These are phyloP conservation scores for Heterodera carotae DNA, from an alignment of 1,140 invertebrate genomes.

Conservation along the genomic window DNA sequence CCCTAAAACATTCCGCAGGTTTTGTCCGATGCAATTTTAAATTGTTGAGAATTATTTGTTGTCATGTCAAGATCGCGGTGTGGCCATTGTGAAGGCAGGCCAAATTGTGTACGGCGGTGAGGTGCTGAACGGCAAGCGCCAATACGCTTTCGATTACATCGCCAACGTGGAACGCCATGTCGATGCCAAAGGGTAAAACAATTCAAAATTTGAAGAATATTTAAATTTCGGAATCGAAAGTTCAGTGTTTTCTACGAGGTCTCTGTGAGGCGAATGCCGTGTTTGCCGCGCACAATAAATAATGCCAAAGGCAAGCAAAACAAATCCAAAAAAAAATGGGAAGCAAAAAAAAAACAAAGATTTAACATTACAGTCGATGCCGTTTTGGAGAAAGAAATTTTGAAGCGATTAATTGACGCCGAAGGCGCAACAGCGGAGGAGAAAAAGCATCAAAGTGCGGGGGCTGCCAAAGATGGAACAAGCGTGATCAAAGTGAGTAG, in stretches of 20 bases:
- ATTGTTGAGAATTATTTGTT: conserved; percentile 23
- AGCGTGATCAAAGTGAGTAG: not conserved
- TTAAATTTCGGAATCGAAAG: not conserved
- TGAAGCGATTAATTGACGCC: not conserved
- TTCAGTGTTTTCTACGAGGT: conserved; percentile 44
- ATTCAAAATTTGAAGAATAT: too few relatives aligned
- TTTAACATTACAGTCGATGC: not conserved
- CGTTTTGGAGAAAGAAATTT: not conserved
- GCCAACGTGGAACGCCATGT: conserved; percentile 48
- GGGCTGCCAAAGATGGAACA: not conserved
- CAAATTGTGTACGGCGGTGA: conserved; percentile 58
- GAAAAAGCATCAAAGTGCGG: not conserved
- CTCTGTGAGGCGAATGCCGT: conserved; percentile 49
- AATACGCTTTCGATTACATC: conserved; percentile 59
- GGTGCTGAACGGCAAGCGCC: conserved; percentile 40
- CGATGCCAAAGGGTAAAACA: conserved; percentile 2
- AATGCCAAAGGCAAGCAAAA: not conserved
- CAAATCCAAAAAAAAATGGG: not conserved
- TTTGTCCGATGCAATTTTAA: not conserved
- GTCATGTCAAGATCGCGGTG: conserved; percentile 42
- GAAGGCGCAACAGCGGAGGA: not conserved
- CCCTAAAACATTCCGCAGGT: conserved; percentile 41
- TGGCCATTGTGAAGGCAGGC: conserved; percentile 48
- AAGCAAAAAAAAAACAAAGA: not conserved
- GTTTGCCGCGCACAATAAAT: conserved; percentile 45